Evolutionary conservation across 2,888 invertebrate genomes (phyloP), one percentile per base, ranked within the genome.

Genomic region (Blomia tropicalis): DNA sequence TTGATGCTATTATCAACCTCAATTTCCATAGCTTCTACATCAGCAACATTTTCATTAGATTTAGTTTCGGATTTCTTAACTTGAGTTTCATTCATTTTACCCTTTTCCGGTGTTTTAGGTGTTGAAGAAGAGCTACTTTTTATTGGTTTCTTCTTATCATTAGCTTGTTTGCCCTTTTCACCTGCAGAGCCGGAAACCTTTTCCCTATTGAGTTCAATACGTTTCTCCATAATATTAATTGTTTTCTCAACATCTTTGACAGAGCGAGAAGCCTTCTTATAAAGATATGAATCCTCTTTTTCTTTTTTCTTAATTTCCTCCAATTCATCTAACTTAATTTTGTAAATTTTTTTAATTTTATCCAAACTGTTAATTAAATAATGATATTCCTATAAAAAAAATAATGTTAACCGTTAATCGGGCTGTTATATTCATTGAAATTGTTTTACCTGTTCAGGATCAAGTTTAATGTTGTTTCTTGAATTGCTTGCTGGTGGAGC

Each of bases 311-410:
- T 47, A n/a, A 47, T 47, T 27, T 47, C 51, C 7, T 47, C 51
- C 7, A 47, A n/a, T 47, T 47, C 51, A 11, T 47, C 51, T 27
- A 47, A 47, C 27, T 47, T 47, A 11, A 47, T 11, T n/a, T 47
- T 47, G 51, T 47, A n/a, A 14, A 47, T 47, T n/a, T 47, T 47
- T 47, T 27, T 47, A 7, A 47, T n/a, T 19, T 47, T 47, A 14
- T 22, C 27, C 51, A 47, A 47, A 14, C 7, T 11, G n/a, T 47
- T 27, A 7, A 14, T 22, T 19, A 47, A 47, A 47, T 47, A 47
- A 11, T 47, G 7, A 27, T 47, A n/a, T 47, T 47, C 51, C 51
- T 47, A 27, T 25, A 47, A 36, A 19, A 47, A 47, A 47, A 47
- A 11, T n/a, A 47, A 47, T 36, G 17, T 17, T 36, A 36, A 36